Percentiles rank a stretch among this genome's conserved stretches.
Evolutionary conservation across 2,113 vertebrate species (phyloP).

Genomic region (Lagenorhynchus albirostris): DNA sequence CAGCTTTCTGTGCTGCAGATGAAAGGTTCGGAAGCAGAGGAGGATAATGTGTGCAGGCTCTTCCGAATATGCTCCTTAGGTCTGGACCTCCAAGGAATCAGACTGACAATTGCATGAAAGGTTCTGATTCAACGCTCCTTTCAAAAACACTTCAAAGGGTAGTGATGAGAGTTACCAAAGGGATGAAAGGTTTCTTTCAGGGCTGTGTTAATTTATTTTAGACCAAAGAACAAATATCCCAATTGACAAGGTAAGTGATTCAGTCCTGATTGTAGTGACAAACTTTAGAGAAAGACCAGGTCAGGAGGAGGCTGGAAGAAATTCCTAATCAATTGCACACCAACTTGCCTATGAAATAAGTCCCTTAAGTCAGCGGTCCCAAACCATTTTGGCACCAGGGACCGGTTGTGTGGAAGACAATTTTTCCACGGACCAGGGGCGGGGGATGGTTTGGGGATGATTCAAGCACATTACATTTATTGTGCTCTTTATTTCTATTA

Average conservation of each 20-base stretch:
- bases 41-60: neutral
- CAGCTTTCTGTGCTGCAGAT: neutral
- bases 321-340: slow-evolving; percentile 26
- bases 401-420: too few species aligned
- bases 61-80: neutral
- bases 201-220: slow-evolving; percentile 54
- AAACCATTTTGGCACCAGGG: too few species aligned
- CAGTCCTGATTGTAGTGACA: slow-evolving; percentile 23
- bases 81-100: slow-evolving; percentile 14
- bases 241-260: slow-evolving; percentile 28
- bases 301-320: slow-evolving; percentile 4
- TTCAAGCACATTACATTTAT: too few species aligned
- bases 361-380: neutral
- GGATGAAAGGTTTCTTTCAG: slow-evolving; percentile 52
- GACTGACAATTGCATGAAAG: slow-evolving; percentile 40
- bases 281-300: slow-evolving; percentile 23
- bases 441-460: too few species aligned
- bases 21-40: neutral
- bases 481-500: too few species aligned
- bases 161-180: slow-evolving; percentile 18
- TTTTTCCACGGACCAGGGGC: too few species aligned
- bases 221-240: slow-evolving; percentile 55
- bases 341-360: neutral
- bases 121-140: slow-evolving; percentile 50
- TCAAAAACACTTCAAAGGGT: slow-evolving; percentile 53